phyloP scores from a whole-genome alignment of 2,888 invertebrate species.

The Cremastobaeus sp. region DNA sequence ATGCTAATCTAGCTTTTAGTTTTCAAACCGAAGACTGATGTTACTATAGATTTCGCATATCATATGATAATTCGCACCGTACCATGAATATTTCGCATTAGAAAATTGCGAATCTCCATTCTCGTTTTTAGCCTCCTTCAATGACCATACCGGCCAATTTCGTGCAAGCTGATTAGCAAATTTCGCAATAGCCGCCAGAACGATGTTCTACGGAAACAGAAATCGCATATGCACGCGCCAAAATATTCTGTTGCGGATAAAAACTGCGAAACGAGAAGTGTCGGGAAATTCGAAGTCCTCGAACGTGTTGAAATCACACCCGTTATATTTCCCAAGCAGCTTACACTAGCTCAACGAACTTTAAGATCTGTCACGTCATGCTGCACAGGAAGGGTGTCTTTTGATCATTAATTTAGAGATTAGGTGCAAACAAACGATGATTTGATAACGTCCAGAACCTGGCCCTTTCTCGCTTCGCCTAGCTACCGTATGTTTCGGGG shows the following conservation, averaged over 20 bases:
- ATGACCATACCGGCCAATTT: neutral
- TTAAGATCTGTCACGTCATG: slow-evolving; percentile 75
- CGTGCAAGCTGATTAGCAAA: too few relatives aligned
- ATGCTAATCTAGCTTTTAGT: slow-evolving; percentile 60
- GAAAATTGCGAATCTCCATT: slow-evolving; percentile 30
- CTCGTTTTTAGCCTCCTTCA: neutral
- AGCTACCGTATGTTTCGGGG: slow-evolving; percentile 65
- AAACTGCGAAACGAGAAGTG: too few relatives aligned
- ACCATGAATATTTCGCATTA: slow-evolving; percentile 28
- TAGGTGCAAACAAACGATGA: slow-evolving; percentile 77
- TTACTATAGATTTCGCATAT: slow-evolving; percentile 52
- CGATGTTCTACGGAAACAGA: too few relatives aligned
- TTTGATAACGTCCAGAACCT: slow-evolving; percentile 75
- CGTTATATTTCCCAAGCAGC: slow-evolving; percentile 64
- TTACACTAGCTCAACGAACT: slow-evolving; percentile 66
- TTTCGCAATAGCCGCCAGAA: too few relatives aligned
- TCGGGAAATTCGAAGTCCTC: too few relatives aligned
- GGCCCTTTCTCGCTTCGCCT: slow-evolving; percentile 66
- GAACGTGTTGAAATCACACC: slow-evolving; percentile 64
- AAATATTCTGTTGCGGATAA: too few relatives aligned
- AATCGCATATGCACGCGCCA: too few relatives aligned
- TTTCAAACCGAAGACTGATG: slow-evolving; percentile 54
- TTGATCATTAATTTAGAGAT: slow-evolving; percentile 78
- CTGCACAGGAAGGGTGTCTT: slow-evolving; percentile 68
- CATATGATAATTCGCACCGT: slow-evolving; percentile 41